These are phyloP conservation scores for Meteorus colon DNA, from an alignment of 2,888 invertebrate species.

Conservation along the genomic window DNA sequence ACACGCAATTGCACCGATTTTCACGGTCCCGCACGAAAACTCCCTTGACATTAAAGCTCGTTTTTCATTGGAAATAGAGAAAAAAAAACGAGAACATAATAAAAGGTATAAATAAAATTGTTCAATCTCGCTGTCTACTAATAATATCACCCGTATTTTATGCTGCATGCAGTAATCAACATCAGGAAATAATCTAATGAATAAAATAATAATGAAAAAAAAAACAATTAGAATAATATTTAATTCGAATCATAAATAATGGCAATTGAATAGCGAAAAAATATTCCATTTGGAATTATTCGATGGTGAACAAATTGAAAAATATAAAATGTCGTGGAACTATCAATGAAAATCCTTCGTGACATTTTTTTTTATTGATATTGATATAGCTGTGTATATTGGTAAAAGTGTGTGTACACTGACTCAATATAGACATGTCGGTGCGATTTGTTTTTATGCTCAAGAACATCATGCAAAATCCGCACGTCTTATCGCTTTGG, in stretches of 20 bases:
- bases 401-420: constrained; percentile 19
- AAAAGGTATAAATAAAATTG: constrained; percentile 16
- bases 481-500: background rate
- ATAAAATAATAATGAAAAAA: no score
- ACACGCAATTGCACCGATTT: constrained; percentile 39
- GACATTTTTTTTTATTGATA: background rate
- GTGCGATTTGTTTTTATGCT: constrained; percentile 49
- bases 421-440: constrained; percentile 45
- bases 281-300: no score
- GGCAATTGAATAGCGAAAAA: no score
- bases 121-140: background rate
- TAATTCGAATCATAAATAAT: no score
- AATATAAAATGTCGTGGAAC: no score
- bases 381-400: background rate
- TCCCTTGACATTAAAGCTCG: background rate
- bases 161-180: no score
- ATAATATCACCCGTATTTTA: background rate
- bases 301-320: no score
- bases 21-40: constrained; percentile 14
- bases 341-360: no score
- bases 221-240: no score
- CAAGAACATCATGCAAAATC: constrained; percentile 40
- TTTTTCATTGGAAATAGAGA: constrained; percentile 21
- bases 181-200: no score
- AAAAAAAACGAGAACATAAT: constrained; percentile 7